These are phyloP conservation scores for Crotalus viridis DNA, from an alignment of 2,113 vertebrate species.

Conservation along the genomic window DNA sequence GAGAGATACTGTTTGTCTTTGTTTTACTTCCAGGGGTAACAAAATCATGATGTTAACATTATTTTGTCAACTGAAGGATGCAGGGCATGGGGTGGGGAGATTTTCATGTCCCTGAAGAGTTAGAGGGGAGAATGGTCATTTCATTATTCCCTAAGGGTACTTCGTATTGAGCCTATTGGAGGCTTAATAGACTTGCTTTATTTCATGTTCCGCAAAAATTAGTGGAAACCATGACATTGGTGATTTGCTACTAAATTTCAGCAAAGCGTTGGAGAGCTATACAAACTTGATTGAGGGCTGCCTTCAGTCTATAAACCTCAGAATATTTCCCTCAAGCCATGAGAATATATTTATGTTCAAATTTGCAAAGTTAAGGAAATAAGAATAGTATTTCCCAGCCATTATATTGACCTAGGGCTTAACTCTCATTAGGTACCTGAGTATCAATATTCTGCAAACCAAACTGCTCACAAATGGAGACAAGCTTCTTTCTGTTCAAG, in stretches of 20 bases:
- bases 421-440: constrained; percentile 59
- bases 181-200: neutral
- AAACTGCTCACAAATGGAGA: constrained; percentile 81
- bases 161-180: neutral
- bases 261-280: neutral
- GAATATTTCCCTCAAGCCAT: neutral
- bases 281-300: neutral
- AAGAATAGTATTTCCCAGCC: neutral
- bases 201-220: neutral
- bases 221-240: neutral
- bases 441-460: constrained; percentile 62
- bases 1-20: neutral
- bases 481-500: constrained; percentile 76
- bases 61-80: neutral
- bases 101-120: neutral
- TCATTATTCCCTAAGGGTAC: neutral
- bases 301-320: neutral
- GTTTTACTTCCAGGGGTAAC: neutral
- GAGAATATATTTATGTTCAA: neutral
- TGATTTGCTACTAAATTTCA: neutral
- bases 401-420: neutral
- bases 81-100: neutral
- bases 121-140: neutral
- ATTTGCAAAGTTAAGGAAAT: neutral
- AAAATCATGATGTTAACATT: neutral